Conservation (phyloP, 1,140 invertebrate genomes). For the Neodiprion pinetum region DNA sequence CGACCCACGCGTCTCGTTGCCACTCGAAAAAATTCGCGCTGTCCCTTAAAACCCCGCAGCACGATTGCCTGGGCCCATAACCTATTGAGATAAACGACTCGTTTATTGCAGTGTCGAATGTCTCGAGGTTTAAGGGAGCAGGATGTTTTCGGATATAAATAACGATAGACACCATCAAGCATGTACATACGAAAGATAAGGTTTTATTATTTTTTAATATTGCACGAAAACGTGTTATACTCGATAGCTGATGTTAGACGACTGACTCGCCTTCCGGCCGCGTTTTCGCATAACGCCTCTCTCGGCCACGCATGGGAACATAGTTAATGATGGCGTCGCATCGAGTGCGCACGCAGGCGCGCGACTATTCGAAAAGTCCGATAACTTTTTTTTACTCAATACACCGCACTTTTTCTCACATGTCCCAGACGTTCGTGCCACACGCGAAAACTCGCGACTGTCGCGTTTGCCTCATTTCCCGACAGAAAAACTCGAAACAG, state of each 20-base stretch:
- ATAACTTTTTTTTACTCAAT: background rate
- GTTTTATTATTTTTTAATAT: too few relatives aligned
- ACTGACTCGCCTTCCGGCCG: too few relatives aligned
- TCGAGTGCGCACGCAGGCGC: background rate
- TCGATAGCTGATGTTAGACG: too few relatives aligned
- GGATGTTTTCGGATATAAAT: too few relatives aligned
- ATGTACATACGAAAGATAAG: too few relatives aligned
- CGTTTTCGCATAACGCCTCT: too few relatives aligned
- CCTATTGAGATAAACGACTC: slow-evolving; percentile 16
- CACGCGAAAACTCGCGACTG: background rate
- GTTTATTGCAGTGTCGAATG: too few relatives aligned
- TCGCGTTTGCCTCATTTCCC: slow-evolving; percentile 1
- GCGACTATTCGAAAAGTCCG: background rate
- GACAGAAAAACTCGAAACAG: background rate
- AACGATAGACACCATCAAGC: too few relatives aligned
- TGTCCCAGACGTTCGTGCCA: slow-evolving; percentile 35
- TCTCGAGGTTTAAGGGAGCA: too few relatives aligned
- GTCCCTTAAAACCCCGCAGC: background rate
- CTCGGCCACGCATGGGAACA: too few relatives aligned
- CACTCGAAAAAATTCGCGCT: background rate
- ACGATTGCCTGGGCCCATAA: slow-evolving; percentile 26
- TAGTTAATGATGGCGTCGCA: too few relatives aligned
- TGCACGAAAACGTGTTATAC: too few relatives aligned
- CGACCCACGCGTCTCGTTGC: background rate
- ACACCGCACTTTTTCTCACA: background rate